A percentile compares a stretch with the other conserved stretches of the same genome.
Conservation (phyloP, 1,140 invertebrate species). For the Heliconius melpomene region DNA sequence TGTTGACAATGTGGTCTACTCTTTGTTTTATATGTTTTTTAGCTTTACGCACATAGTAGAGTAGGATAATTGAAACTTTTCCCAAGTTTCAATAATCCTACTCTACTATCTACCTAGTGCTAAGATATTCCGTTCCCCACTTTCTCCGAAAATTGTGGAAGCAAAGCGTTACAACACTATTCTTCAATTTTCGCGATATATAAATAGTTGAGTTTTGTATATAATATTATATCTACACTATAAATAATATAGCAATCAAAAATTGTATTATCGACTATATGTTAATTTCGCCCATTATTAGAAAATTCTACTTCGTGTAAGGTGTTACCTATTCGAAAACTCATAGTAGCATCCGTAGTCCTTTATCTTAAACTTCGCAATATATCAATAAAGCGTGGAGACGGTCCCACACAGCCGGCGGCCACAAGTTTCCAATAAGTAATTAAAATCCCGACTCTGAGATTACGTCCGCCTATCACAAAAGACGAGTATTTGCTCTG, state of each 20-base stretch:
- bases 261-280: not conserved
- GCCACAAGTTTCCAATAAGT: conserved; percentile 81
- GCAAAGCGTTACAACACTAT: too few relatives aligned
- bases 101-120: too few relatives aligned
- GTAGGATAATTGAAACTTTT: too few relatives aligned
- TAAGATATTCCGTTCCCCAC: too few relatives aligned
- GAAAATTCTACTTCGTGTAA: not conserved
- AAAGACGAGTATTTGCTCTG: conserved; percentile 69
- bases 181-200: too few relatives aligned
- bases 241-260: too few relatives aligned
- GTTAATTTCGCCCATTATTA: not conserved
- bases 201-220: too few relatives aligned
- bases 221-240: too few relatives aligned
- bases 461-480: conserved; percentile 72
- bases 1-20: conserved; percentile 52
- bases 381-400: conserved; percentile 72
- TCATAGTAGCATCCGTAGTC: conserved; percentile 40
- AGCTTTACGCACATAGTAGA: not conserved
- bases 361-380: conserved; percentile 52
- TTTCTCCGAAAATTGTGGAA: too few relatives aligned
- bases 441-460: conserved; percentile 77
- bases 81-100: too few relatives aligned
- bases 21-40: conserved; percentile 25
- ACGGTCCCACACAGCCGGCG: conserved; percentile 72
- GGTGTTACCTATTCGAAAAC: conserved; percentile 33